Base-by-base conservation (phyloP, 30 jellyfish, hydroid and myxozoan genomes). In the Turritopsis dohrnii region DNA sequence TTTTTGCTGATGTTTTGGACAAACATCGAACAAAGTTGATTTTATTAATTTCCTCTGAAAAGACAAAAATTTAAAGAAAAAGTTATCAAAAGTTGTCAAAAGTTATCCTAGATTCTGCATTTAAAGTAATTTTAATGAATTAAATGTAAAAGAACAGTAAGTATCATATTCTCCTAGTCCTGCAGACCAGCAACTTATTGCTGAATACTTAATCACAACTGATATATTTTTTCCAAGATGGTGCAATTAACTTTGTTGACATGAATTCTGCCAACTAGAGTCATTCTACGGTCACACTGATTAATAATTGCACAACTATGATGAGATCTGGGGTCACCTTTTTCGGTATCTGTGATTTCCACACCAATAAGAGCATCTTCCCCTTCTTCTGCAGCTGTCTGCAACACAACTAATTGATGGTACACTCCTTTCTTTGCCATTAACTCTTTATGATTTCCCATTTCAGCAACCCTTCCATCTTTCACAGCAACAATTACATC, bases 401-500 rank as follows among this genome's bases (percentile, higher is more conserved):
- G 99, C 76, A 94, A 82, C 96, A 94, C 82, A 52, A 94, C 99
- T 19, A 94, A 83, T 52, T 94, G 96, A 81, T 74, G 88, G 74
- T 94, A 94, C 29, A 89, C 97, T 5, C 99, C 99, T 72, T 81
- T 80, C 81, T 83, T 84, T 30, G 76, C 89, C 95, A 94, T 89
- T 28, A 94, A 66, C 66, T 94, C 96, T 18, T 94, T 89, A 73
- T 94, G 99, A 20, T 92, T 86, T 25, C 99, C 99, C 52, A 66
- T 27, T 79, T 94, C 99, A 22, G 94, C 97, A 22, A 89, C 91
- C 16, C 71, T 53, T 54, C 99, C 99, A 60, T 87, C 94, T 72
- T 87, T 91, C 9, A 94, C 97, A 5, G 96, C 97, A 26, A 84
- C 97, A 21, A 94, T 94, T 81, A 77, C 25, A 74, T 89, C 97